Base-by-base conservation (phyloP, 2,113 vertebrate genomes). In the Gyps fulvus region DNA sequence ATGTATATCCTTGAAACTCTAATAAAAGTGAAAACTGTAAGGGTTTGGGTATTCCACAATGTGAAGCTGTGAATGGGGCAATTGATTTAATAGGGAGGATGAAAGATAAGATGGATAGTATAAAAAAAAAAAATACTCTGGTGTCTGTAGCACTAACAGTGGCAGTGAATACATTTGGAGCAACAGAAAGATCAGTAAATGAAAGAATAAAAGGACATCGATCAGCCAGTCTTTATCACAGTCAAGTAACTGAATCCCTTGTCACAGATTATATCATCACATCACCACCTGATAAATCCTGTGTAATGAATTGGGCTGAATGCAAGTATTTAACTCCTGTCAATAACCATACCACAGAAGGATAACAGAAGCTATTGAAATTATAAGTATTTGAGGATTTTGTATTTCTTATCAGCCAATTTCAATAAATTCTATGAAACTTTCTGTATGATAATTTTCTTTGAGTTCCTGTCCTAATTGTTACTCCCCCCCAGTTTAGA, bases 261-360 rank as follows among this genome's bases (percentile, higher is more conserved):
- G 70, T 95, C 92, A 91, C 29, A 90, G 87, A 89, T 92, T 26
- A 20, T 96, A 95, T 85, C 47, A 17, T 82, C 87, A 63, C 26
- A 66, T 38, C 57, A 69, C 47, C 58, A 36, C 38, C 70, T 87
- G 91, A 89, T 92, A 93, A 93, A 90, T 91, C 43, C 66, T 49
- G 16, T 74, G 32, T 83, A 88, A 95, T 83, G 83, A 94, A 49
- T 18, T 81, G 52, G 70, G 63, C 49, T 92, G 83, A 90, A 92
- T 49, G 77, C 77, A 93, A 47, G 80, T 85, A 67, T 89, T 95
- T 76, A 92, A 72, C 50, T 90, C 71, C 62, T 74, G 87, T 92
- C 94, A 88, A 90, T 91, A 95, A 52, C 16, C 7, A 7, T 43
- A 61, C 26, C n/a, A 71, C 26, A 74, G 54, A 72, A 91, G 72